Evolutionary conservation across 1,140 invertebrate genomes (phyloP).

Genomic region (Temnothorax curvispinosus): DNA sequence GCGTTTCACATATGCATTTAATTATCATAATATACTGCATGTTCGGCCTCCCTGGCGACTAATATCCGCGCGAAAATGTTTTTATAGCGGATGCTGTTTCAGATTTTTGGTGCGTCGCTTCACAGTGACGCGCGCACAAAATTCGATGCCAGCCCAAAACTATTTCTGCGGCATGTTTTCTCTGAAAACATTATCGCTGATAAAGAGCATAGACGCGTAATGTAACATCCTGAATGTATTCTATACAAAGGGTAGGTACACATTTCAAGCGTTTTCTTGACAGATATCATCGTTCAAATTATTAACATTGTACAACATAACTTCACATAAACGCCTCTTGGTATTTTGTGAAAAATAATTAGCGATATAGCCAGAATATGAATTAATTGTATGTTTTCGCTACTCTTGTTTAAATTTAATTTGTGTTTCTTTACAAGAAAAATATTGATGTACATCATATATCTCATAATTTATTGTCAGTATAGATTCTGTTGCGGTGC

Average conservation of each 20-base stretch:
- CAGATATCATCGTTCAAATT: not conserved
- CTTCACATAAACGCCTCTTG: not conserved
- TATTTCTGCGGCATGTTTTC: slow-evolving; percentile 40
- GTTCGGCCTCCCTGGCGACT: not conserved
- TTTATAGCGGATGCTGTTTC: slow-evolving; percentile 10
- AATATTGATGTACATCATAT: not conserved
- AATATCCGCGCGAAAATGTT: not conserved
- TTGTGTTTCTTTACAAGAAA: not conserved
- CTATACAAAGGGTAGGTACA: not conserved
- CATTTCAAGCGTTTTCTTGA: not conserved
- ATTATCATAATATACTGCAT: slow-evolving; percentile 61
- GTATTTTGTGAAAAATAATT: not conserved
- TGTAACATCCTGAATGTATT: not conserved
- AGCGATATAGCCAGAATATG: too few species aligned
- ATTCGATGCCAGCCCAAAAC: slow-evolving; percentile 38
- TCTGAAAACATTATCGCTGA: slow-evolving; percentile 35
- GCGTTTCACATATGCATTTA: not conserved
- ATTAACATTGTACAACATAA: not conserved
- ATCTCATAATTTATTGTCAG: not conserved
- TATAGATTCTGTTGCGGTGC: not conserved
- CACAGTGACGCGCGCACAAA: not conserved
- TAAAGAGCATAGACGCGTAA: slow-evolving; percentile 20
- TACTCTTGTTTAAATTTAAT: not conserved
- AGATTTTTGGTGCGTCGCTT: slow-evolving; percentile 24
- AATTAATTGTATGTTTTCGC: not conserved